These are phyloP conservation scores for Emydocephalus ijimae DNA, from an alignment of 2,113 vertebrate species.

Conservation along the genomic window DNA sequence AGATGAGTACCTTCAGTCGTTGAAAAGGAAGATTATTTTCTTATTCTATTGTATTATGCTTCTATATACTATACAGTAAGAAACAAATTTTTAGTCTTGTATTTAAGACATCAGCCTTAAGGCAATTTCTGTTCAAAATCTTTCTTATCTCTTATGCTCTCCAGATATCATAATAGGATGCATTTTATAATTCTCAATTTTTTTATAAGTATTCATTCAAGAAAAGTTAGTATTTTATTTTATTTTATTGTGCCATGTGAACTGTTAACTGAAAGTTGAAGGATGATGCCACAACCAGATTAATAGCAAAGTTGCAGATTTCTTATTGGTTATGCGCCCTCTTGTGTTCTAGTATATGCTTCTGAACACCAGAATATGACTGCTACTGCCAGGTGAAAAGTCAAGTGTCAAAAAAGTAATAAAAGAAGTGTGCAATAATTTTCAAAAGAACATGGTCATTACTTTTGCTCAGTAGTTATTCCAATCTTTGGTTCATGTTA, in stretches of 20 bases:
- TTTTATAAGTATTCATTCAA: neutral
- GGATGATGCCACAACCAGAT: neutral
- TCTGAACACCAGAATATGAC: neutral
- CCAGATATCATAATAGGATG: neutral
- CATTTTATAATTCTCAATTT: neutral
- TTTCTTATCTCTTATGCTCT: neutral
- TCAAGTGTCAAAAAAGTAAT: neutral
- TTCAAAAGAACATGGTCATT: neutral
- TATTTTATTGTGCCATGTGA: neutral
- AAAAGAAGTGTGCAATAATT: neutral
- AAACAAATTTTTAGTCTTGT: neutral
- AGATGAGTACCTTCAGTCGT: neutral
- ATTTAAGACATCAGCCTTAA: neutral
- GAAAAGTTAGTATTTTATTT: slow-evolving; percentile 6
- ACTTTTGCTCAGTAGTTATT: neutral
- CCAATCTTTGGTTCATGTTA: neutral
- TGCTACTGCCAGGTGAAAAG: neutral
- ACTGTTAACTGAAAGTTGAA: neutral
- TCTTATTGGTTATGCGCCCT: neutral
- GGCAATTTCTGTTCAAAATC: neutral
- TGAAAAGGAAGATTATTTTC: neutral
- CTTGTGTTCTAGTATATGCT: neutral
- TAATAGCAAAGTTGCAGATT: neutral
- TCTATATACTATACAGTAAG: neutral
- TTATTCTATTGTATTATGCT: neutral